Evolutionary conservation across 1,140 invertebrate genomes (phyloP).

Genomic region (Pseudomyrmex gracilis): DNA sequence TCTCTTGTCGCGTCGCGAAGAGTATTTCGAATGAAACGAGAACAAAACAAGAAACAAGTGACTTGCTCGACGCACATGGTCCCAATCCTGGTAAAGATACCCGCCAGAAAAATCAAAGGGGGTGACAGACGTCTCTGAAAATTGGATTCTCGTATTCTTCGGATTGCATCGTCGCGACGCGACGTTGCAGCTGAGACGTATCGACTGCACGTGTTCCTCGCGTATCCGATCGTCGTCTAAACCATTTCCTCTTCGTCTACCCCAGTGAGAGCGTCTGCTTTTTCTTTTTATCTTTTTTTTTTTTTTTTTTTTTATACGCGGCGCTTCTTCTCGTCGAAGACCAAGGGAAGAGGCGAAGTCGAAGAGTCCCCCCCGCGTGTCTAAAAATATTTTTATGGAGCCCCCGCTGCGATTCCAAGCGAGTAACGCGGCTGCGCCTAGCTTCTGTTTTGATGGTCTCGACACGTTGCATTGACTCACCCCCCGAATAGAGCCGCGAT

Average conservation of each 20-base stretch:
- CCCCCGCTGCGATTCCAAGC: conserved; percentile 80
- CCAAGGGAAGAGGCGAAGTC: conserved; percentile 25
- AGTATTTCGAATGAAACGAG: conserved; percentile 54
- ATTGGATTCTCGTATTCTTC: conserved; percentile 72
- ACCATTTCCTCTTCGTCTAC: conserved; percentile 76
- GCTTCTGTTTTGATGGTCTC: conserved; percentile 63
- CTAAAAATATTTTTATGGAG: conserved; percentile 86
- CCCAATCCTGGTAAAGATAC: conserved; percentile 69
- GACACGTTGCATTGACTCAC: conserved; percentile 30
- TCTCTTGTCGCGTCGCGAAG: conserved; percentile 18
- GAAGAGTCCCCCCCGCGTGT: conserved; percentile 69
- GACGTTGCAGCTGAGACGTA: conserved; percentile 74
- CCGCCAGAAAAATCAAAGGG: conserved; percentile 51
- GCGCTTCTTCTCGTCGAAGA: conserved; percentile 45
- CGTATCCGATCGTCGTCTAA: conserved; percentile 77
- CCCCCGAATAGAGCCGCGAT: conserved; percentile 55
- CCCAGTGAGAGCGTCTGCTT: conserved; percentile 38
- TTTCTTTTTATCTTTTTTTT: conserved; percentile 44
- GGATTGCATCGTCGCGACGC: conserved; percentile 47
- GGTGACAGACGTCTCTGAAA: conserved; percentile 59
- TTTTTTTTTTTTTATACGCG: conserved; percentile 66
- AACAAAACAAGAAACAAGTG: conserved; percentile 21
- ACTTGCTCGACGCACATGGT: conserved; percentile 67
- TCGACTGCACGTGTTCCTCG: conserved; percentile 81
- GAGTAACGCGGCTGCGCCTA: conserved; percentile 44